These are phyloP conservation scores for Gracilinanus agilis DNA, from an alignment of 2,113 vertebrate species.

Conservation along the genomic window DNA sequence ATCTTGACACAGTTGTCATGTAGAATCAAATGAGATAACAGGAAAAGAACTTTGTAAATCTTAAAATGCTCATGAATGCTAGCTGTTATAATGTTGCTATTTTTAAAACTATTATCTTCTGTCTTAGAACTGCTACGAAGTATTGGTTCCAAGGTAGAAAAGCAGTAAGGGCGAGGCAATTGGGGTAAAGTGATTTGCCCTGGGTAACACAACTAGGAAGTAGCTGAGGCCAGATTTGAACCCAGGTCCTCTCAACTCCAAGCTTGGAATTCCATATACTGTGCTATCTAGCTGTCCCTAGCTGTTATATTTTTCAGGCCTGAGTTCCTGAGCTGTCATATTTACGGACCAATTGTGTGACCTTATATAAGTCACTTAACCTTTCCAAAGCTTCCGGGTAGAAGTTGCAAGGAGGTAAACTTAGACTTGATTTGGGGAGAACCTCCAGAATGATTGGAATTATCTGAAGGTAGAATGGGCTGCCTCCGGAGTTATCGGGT, in stretches of 20 bases:
- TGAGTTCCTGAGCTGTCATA: background rate
- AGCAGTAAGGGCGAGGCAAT: no score
- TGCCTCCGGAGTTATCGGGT: background rate
- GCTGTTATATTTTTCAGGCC: background rate
- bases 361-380: background rate
- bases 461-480: background rate
- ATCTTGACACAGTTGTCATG: background rate
- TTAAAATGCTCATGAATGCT: background rate
- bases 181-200: no score
- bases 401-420: background rate
- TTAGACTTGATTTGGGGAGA: background rate
- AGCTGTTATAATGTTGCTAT: background rate
- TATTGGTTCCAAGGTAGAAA: no score
- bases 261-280: no score
- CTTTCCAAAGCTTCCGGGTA: background rate
- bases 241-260: no score
- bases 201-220: no score
- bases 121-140: no score
- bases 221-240: no score
- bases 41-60: background rate
- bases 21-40: background rate
- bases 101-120: no score
- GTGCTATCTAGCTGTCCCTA: background rate
- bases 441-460: background rate
- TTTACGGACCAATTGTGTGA: background rate